Evolutionary conservation across 2,888 invertebrate species (phyloP), one percentile per base, ranked within the genome.

Genomic region (Scaptomyza caliginosa): DNA sequence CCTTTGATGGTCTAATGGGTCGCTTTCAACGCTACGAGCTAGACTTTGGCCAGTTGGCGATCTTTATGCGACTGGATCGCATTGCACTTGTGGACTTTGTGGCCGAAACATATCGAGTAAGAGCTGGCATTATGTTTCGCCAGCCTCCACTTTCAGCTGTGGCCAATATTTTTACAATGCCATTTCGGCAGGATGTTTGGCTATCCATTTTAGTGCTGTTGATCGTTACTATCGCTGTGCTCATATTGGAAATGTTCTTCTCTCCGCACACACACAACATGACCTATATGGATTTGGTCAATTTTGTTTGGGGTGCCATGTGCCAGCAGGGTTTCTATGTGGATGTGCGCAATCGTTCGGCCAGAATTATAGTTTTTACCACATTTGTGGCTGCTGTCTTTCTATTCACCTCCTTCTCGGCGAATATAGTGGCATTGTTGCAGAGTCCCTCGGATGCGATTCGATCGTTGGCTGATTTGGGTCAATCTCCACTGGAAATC

Each of bases 381-480:
- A 92, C 93, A 46, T 92, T 94, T 74, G 89, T 93, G 46, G 90
- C 93, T 1, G 92, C 93, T 0, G 88, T 94, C 43, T 94, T 94
- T 88, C 87, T 93, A 26, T 94, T 93, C 86, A 94, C 94, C 3
- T 93, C 94, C 1, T 94, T 94, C 89, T 93, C 94, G n/a, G 94
- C 94, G 19, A 94, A 93, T 90, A 93, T 94, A 69, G 94, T 94
- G 67, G 93, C 93, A 11, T 90, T 94, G 62, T 90, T 94, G 72
- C 94, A 94, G 89, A 92, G 93, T 72, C 94, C 94, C n/a, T 93
- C 94, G 88, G 90, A 92, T 77, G 92, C 93, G 16, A 92, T 94
- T 54, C 91, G 90, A 57, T 92, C 93, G 13, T 88, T 94, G 50
- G 90, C 89, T 3, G 93, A 94, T 88, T 91, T 94, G n/a, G 89